Evolutionary conservation across 2,888 invertebrate species (phyloP), one percentile per base, ranked within the genome.

Genomic region (Parasteatoda lunata): DNA sequence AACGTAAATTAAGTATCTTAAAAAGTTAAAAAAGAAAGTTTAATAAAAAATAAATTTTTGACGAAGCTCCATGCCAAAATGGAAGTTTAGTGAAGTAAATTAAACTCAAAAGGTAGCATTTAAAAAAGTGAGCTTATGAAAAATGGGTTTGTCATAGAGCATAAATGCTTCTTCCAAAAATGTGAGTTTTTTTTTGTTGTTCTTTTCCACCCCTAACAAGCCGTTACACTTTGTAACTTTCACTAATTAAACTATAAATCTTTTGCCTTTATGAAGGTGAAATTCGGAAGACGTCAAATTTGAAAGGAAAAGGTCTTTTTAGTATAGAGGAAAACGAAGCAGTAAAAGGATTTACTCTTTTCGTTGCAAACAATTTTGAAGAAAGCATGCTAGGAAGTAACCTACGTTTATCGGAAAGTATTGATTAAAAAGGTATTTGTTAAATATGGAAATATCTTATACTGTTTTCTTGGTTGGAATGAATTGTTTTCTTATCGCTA

Each of bases 401-500:
- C 59, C 45, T 9, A 3, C 11, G 45, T 80, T 80, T 80, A 65
- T 51, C 65, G 5, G 9, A n/a, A 80, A 72, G 65, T 84, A 77
- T 84, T 72, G 78, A 84, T 84, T 78, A 69, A n/a, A 45, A 45
- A 72, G 72, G 48, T 78, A 84, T 73, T 84, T 84, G 77, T 84
- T 84, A 84, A 77, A 78, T 84, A 84, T 78, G 84, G 78, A 78
- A 84, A 84, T 84, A 73, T 54, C 77, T 84, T 77, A 65, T 64
- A 77, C 71, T 77, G 66, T 77, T 84, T 47, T 69, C 73, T 68
- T 70, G 49, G 64, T 15, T 49, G 78, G 78, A 84, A 84, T 84
- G 84, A 84, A 84, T 84, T 84, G 84, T 84, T 78, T 84, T 84
- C 84, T 84, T 84, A 84, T 84, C 84, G 65, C 68, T 68, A 66